Conservation (phyloP, 2,797 vertebrate genomes). For the Echeneis naucrates region DNA sequence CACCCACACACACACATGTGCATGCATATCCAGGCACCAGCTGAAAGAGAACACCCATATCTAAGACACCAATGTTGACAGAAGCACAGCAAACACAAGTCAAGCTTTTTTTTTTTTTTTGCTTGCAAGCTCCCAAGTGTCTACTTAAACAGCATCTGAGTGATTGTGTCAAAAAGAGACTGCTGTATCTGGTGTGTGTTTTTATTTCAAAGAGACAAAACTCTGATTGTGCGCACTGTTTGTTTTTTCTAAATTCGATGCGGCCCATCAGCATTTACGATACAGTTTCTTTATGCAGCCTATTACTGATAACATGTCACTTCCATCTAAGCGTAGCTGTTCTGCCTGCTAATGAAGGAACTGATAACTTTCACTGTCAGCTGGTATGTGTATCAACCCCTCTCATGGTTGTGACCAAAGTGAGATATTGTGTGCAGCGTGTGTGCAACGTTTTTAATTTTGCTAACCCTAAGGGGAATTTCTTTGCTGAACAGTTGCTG, state of each 20-base stretch:
- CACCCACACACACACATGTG: not conserved
- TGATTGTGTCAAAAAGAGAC: not conserved
- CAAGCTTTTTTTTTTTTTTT: not conserved
- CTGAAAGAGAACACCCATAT: constrained; percentile 30
- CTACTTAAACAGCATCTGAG: not conserved
- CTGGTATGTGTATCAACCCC: not conserved
- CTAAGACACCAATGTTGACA: constrained; percentile 43
- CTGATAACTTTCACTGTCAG: not conserved
- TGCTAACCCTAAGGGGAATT: not conserved
- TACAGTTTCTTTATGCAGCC: not conserved
- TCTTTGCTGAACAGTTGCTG: no score
- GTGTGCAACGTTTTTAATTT: not conserved
- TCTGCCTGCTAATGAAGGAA: not conserved
- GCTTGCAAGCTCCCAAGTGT: not conserved
- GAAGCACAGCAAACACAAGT: not conserved
- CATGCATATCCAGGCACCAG: not conserved
- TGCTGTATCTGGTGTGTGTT: constrained; percentile 4
- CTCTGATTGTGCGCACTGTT: no score
- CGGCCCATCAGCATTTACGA: not conserved
- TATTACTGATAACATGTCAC: not conserved
- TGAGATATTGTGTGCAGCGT: not conserved
- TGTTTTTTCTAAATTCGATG: no score
- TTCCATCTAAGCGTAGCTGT: not conserved
- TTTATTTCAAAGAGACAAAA: not conserved
- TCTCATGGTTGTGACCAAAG: not conserved